phyloP scores from a whole-genome alignment of 2,797 vertebrate genomes.

The Scyliorhinus canicula region DNA sequence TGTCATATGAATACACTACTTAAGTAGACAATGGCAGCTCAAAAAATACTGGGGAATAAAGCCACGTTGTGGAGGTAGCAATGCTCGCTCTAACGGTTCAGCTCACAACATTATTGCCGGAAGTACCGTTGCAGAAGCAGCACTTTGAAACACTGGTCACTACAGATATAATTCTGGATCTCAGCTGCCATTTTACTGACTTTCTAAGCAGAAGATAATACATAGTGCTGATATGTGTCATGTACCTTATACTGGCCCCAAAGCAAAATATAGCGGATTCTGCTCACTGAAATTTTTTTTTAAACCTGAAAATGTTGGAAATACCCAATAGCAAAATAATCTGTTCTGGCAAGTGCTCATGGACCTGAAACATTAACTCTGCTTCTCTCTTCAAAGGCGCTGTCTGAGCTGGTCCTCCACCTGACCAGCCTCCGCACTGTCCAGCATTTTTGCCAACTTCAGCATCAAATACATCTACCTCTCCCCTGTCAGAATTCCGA shows the following conservation, averaged over 20 bases:
- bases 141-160: background rate
- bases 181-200: background rate
- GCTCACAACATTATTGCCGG: background rate
- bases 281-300: background rate
- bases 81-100: background rate
- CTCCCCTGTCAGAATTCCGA: background rate
- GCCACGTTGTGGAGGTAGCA: background rate
- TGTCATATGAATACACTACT: conserved; percentile 15
- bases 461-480: background rate
- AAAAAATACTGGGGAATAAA: background rate
- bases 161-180: background rate
- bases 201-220: background rate
- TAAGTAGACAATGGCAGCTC: conserved; percentile 15
- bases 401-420: background rate
- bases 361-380: background rate
- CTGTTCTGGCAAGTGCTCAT: background rate
- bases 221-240: background rate
- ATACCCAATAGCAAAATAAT: background rate
- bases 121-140: background rate
- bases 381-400: background rate
- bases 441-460: no score
- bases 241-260: background rate
- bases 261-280: background rate
- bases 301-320: background rate
- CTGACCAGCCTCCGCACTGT: background rate